Percentiles rank a stretch among this genome's conserved stretches.
Conservation (phyloP, 2,888 invertebrate genomes). For the Chloroclystis v-ata region DNA sequence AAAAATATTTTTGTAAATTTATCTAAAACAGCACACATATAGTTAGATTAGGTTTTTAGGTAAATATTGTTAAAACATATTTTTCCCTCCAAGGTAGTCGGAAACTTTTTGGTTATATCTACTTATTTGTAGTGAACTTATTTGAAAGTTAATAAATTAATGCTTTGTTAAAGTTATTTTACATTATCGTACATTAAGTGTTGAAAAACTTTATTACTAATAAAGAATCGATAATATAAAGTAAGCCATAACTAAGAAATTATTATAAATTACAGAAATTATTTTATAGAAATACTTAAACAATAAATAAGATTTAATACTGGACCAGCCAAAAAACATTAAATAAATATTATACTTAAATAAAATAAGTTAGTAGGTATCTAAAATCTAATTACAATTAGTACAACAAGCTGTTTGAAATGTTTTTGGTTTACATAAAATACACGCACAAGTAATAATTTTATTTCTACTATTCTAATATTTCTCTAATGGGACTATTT, state of each 20-base stretch:
- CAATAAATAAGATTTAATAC: constrained; percentile 6
- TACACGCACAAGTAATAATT: constrained; percentile 40
- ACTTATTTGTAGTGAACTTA: too few relatives aligned
- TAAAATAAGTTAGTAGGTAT: constrained; percentile 10
- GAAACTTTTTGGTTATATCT: too few relatives aligned
- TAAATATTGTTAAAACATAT: too few relatives aligned
- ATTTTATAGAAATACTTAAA: background rate
- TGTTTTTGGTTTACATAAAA: constrained; percentile 22
- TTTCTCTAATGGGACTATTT: constrained; percentile 33
- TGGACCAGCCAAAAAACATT: constrained; percentile 50
- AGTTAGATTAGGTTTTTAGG: too few relatives aligned
- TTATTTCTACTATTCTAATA: constrained; percentile 38
- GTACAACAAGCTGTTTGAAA: constrained; percentile 34
- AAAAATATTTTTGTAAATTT: constrained; percentile 25
- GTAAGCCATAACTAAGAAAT: too few relatives aligned
- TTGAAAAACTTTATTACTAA: background rate
- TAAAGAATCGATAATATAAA: too few relatives aligned
- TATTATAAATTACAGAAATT: background rate
- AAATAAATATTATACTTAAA: constrained; percentile 9
- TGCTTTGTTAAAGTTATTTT: constrained; percentile 2
- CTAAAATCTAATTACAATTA: constrained; percentile 19
- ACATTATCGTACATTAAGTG: background rate
- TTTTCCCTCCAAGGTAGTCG: too few relatives aligned
- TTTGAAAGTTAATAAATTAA: too few relatives aligned
- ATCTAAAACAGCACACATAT: constrained; percentile 23